phyloP scores from a whole-genome alignment of 2,113 vertebrate species.

The Urocynchramus pylzowi region DNA sequence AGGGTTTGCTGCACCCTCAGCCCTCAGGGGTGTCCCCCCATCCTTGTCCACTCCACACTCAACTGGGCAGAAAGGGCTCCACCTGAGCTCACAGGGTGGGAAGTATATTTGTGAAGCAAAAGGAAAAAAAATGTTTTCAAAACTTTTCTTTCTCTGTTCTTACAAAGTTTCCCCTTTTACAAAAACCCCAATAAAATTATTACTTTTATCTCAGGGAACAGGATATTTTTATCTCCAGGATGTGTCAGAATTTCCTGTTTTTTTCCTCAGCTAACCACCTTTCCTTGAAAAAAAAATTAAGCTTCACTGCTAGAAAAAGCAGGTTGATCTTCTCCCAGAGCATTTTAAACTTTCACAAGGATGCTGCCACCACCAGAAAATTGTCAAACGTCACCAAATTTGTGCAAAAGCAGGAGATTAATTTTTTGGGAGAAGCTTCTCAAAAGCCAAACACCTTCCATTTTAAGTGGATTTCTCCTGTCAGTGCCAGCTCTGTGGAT shows the following conservation, averaged over 20 bases:
- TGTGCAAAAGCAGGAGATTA: background rate
- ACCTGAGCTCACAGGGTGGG: background rate
- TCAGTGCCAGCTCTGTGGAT: background rate
- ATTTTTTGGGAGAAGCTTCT: background rate
- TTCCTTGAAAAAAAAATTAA: background rate
- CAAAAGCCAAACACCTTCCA: background rate
- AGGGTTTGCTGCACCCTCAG: background rate
- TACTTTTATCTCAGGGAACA: conserved; percentile 32
- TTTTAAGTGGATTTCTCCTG: background rate
- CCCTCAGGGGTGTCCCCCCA: background rate
- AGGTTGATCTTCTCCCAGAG: background rate
- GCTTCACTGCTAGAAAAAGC: background rate
- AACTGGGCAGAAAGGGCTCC: background rate
- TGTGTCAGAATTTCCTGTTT: conserved; percentile 43
- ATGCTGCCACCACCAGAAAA: background rate
- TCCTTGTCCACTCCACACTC: background rate
- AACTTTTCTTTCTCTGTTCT: background rate
- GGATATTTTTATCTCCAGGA: conserved; percentile 35
- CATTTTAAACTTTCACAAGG: background rate
- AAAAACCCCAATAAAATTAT: conserved; percentile 13
- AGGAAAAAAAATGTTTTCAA: background rate
- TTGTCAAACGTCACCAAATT: background rate
- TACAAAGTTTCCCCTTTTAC: background rate
- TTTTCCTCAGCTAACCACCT: background rate
- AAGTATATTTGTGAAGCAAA: background rate